Conservation (phyloP, 2,113 vertebrate species). For the Paramormyrops kingsleyae region DNA sequence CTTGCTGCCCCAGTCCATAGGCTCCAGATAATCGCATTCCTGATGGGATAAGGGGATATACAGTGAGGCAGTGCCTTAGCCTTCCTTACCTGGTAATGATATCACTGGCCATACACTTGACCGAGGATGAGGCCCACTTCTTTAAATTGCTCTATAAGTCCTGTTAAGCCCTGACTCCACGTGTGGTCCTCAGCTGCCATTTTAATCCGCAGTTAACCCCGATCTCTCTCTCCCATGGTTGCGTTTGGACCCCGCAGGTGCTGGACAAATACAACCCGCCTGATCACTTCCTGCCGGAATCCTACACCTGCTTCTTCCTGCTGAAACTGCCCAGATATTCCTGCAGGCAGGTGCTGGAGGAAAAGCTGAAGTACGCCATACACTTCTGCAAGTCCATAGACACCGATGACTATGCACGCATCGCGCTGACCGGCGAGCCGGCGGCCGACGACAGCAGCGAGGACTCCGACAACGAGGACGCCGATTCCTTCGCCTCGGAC, state of each 20-base stretch:
- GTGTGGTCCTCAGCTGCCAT: neutral
- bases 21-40: neutral
- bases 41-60: neutral
- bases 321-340: slow-evolving; percentile 95
- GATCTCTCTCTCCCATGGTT: neutral
- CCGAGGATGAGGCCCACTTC: neutral
- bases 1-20: neutral
- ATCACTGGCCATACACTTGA: neutral
- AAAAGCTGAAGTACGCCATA: slow-evolving; percentile 96
- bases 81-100: neutral
- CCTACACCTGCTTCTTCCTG: slow-evolving; percentile 98
- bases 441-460: slow-evolving; percentile 92
- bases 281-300: slow-evolving; percentile 96
- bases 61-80: neutral
- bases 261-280: slow-evolving; percentile 97
- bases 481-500: slow-evolving; percentile 93
- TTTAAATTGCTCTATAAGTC: neutral
- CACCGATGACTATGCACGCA: slow-evolving; percentile 95
- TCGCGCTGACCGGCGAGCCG: slow-evolving; percentile 86
- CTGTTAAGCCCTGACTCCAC: neutral
- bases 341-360: slow-evolving; percentile 90
- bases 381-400: slow-evolving; percentile 99
- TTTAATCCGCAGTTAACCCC: neutral
- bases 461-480: slow-evolving; percentile 94
- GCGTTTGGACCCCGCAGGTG: slow-evolving; percentile 62